Conservation (phyloP, 2,888 invertebrate species). For the Pardosa pseudoannulata region DNA sequence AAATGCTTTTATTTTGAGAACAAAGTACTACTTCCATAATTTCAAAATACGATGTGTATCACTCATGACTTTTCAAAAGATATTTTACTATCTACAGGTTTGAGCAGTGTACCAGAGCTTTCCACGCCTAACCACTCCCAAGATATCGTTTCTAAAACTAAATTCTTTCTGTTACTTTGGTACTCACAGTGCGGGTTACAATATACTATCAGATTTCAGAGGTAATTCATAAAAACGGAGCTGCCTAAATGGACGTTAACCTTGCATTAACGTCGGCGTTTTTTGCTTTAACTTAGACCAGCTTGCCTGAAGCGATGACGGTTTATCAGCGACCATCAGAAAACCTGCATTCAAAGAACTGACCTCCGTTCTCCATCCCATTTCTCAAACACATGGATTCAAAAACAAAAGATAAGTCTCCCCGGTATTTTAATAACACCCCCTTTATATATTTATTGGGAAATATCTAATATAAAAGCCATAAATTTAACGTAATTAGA, state of each 20-base stretch:
- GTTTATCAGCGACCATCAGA: constrained; percentile 53
- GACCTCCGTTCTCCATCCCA: constrained; percentile 52
- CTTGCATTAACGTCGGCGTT: constrained; percentile 56
- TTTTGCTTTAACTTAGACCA: constrained; percentile 9
- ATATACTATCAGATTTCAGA: constrained; percentile 43
- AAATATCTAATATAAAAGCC: too few species aligned
- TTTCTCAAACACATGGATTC: constrained; percentile 61
- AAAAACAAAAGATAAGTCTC: constrained; percentile 46
- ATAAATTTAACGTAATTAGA: too few species aligned
- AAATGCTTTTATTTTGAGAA: too few species aligned
- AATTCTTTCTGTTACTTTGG: constrained; percentile 22
- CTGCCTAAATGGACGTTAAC: constrained; percentile 48
- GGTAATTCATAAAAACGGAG: constrained; percentile 42
- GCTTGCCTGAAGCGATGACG: constrained; percentile 24
- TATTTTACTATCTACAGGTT: constrained; percentile 15
- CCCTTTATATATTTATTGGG: too few species aligned
- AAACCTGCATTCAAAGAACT: constrained; percentile 57
- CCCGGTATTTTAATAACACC: background rate
- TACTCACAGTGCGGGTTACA: constrained; percentile 12
- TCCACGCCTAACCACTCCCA: constrained; percentile 49
- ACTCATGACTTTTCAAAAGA: background rate
- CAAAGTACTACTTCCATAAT: too few species aligned
- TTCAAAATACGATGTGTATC: constrained; percentile 7
- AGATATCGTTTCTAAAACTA: constrained; percentile 9
- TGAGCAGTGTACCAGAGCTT: background rate